Evolutionary conservation across 2,113 vertebrate species (phyloP), one percentile per base, ranked within the genome.

Genomic region (Perccottus glenii): DNA sequence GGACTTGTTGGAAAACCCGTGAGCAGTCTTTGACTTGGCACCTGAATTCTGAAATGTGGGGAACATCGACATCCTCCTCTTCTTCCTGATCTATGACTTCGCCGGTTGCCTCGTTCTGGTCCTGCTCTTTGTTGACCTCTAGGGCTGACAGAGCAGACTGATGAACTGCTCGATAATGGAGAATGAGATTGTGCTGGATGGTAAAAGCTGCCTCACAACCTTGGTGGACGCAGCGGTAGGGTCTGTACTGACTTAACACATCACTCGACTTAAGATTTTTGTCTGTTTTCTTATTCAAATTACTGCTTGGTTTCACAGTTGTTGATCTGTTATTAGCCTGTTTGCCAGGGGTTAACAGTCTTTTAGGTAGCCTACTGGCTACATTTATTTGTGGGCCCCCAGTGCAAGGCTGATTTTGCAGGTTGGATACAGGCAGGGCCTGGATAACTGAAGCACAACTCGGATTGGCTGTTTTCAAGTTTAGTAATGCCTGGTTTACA

Each of bases 1-100:
- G 93, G 49, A 96, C 94, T 48, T 94, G 92, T 80, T 96, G 94
- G 82, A 99, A 99, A 88, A 98, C 95, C 35, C 95, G 84, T 43
- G 95, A 99, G 80, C 97, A 99, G 87, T 98, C 95, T 72, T 89
- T 96, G 58, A 97, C 93, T 74, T 96, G 95, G 70, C 97, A 99
- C 57, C 95, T 90, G 81, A 99, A 95, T 81, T 99, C 97, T 69
- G 88, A 93, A 56, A 94, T 91, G 80, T 78, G 87, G 59, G 82
- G 87, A 75, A 80, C 62, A 19, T 89, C 94, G 75, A 4, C 90
- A 61, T 4, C 60, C 9, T 91, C 85, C 5, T 94, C 94, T 57
- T 89, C 91, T 9, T 94, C 91, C 0, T 93, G 88, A 67, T 94
- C 92, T 6, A 86, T 79, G 0, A n/a, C 45, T 7, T 93, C 90